These are phyloP conservation scores for Stegophylla sp. DNA, from an alignment of 2,888 invertebrate genomes.

Conservation along the genomic window DNA sequence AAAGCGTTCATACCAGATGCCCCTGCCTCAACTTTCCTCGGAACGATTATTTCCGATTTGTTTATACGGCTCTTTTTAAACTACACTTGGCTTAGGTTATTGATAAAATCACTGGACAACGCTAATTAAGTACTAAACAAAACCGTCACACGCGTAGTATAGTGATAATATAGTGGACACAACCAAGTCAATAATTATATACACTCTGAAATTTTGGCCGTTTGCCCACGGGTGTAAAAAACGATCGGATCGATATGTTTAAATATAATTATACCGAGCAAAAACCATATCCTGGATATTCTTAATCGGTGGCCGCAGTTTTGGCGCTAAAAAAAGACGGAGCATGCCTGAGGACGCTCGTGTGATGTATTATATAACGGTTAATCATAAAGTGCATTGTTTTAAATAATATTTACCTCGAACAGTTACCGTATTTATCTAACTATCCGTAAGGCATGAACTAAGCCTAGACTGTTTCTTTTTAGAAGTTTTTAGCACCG, in stretches of 20 bases:
- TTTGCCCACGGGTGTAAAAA: slow-evolving; percentile 25
- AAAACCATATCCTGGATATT: slow-evolving; percentile 25
- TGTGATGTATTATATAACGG: slow-evolving; percentile 13
- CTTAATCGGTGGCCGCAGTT: slow-evolving; percentile 15
- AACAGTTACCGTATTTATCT: neutral
- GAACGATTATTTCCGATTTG: slow-evolving; percentile 1
- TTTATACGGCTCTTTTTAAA: neutral
- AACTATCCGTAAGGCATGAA: neutral
- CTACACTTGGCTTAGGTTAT: neutral
- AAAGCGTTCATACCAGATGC: neutral
- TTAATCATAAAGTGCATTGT: slow-evolving; percentile 43
- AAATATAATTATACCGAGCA: neutral
- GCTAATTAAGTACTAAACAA: slow-evolving; percentile 8
- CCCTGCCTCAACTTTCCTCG: neutral
- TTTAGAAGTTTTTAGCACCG: neutral
- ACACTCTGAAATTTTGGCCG: slow-evolving; percentile 27
- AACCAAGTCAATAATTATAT: slow-evolving; percentile 33
- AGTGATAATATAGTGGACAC: slow-evolving; percentile 4
- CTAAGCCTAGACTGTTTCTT: neutral
- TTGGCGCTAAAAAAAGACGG: slow-evolving; percentile 39
- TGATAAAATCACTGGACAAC: slow-evolving; percentile 36
- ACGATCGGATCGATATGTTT: slow-evolving; percentile 27
- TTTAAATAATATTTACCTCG: neutral
- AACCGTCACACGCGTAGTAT: slow-evolving; percentile 15
- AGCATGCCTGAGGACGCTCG: slow-evolving; percentile 8